Evolutionary conservation across 2,797 vertebrate genomes (phyloP), one percentile per base, ranked within the genome.

Genomic region (Anabas testudineus): DNA sequence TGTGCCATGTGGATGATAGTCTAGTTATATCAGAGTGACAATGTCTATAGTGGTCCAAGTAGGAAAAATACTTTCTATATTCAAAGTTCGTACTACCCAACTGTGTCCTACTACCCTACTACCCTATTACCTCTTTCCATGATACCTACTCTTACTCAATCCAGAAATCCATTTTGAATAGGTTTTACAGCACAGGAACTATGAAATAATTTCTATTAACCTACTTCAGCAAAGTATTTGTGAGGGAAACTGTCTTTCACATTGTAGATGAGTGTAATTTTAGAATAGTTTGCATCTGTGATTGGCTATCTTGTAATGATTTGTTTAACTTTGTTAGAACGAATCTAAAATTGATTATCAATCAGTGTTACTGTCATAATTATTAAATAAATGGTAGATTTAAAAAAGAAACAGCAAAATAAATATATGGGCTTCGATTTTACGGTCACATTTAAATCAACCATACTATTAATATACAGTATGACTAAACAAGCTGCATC

Each of bases 41-140:
- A 43, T 36, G 71, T 52, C 67, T 62, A 48, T 67, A 32, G 67
- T 64, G 76, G 76, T 32, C 5, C 6, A 32, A 55, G 12, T 24
- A 5, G 26, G 26, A 28, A 16, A 48, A 24, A 42, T n/a, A 12
- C 43, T 30, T 64, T 28, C 19, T 42, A 8, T 48, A 14, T 34
- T 19, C 39, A 16, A 39, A 41, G n/a, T n/a, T n/a, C n/a, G n/a
- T n/a, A n/a, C n/a, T n/a, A n/a, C n/a, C n/a, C n/a, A n/a, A n/a
- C n/a, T n/a, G n/a, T n/a, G n/a, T n/a, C n/a, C n/a, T n/a, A n/a
- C n/a, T n/a, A n/a, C n/a, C n/a, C n/a, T n/a, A n/a, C n/a, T n/a
- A n/a, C n/a, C n/a, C n/a, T n/a, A n/a, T n/a, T n/a, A n/a, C 5
- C 19, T 19, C 39, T 39, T 41, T 49, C 16, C 19, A 49, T 59